Conservation (phyloP, 1,140 invertebrate genomes). For the Zaprionus ornatus region DNA sequence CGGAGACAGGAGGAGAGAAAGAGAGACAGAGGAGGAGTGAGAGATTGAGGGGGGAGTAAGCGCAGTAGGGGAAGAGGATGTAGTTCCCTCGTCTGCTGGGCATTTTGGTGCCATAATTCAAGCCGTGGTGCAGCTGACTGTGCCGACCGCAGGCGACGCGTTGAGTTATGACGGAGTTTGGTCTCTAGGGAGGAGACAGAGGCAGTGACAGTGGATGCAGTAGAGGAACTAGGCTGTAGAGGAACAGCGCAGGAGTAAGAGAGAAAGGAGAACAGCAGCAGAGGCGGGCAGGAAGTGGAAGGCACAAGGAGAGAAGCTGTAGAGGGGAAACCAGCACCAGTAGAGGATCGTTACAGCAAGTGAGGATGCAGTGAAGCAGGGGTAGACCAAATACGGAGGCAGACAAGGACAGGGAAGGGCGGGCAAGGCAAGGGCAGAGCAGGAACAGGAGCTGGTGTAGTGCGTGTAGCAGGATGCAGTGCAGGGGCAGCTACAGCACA, state of each 20-base stretch:
- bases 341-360: background rate
- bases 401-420: no score
- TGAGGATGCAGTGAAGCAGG: background rate
- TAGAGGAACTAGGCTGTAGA: background rate
- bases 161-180: conserved; percentile 33
- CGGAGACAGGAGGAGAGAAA: no score
- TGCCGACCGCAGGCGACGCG: conserved; percentile 27
- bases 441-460: background rate
- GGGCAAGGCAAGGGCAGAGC: background rate
- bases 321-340: background rate
- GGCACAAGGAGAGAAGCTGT: background rate
- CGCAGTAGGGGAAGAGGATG: background rate
- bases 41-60: no score
- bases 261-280: background rate
- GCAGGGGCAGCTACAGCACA: background rate
- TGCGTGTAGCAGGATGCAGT: background rate
- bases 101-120: conserved; percentile 45
- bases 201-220: background rate
- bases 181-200: no score
- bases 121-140: conserved; percentile 35
- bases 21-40: no score
- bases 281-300: background rate
- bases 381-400: no score
- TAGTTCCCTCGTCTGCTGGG: background rate
- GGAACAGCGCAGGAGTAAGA: background rate